These are phyloP conservation scores for Pentamera pediparva DNA, from an alignment of 53 echinoderm and acorn worm genomes.

Conservation along the genomic window DNA sequence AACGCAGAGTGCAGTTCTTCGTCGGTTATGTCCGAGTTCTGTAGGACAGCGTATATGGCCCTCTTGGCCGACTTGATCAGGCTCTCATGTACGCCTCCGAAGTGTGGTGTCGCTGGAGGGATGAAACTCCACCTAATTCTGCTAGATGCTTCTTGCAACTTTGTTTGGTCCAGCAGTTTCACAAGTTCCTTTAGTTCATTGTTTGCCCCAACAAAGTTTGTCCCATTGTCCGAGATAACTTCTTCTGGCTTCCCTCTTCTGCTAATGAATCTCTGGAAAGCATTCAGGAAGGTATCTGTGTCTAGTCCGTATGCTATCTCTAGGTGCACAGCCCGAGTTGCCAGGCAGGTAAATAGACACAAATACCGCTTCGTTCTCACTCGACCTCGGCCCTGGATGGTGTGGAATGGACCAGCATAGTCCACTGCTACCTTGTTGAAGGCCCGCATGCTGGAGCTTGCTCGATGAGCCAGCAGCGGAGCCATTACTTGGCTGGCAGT, in stretches of 20 bases:
- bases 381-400: neutral
- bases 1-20: constrained; percentile 26
- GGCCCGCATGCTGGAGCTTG: neutral
- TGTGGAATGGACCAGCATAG: constrained; percentile 4
- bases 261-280: neutral
- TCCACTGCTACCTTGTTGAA: constrained; percentile 22
- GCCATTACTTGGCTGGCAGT: neutral
- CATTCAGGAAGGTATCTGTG: neutral
- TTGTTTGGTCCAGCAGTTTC: neutral
- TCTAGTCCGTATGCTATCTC: neutral
- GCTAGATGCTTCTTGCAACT: neutral
- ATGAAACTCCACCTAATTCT: constrained; percentile 33
- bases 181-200: neutral
- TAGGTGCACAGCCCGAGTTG: constrained; percentile 22
- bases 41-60: constrained; percentile 23
- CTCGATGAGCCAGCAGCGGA: neutral
- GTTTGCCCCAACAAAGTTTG: neutral
- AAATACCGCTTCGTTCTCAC: constrained; percentile 3
- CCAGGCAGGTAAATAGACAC: constrained; percentile 16
- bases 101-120: constrained; percentile 24
- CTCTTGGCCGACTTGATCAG: constrained; percentile 23
- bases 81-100: constrained; percentile 30
- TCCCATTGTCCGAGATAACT: neutral
- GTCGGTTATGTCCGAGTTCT: constrained; percentile 26
- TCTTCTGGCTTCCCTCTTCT: neutral